Percentiles rank a stretch among this genome's conserved stretches.
Conservation (phyloP, 1,140 invertebrate genomes). For the Augochlora pura region DNA sequence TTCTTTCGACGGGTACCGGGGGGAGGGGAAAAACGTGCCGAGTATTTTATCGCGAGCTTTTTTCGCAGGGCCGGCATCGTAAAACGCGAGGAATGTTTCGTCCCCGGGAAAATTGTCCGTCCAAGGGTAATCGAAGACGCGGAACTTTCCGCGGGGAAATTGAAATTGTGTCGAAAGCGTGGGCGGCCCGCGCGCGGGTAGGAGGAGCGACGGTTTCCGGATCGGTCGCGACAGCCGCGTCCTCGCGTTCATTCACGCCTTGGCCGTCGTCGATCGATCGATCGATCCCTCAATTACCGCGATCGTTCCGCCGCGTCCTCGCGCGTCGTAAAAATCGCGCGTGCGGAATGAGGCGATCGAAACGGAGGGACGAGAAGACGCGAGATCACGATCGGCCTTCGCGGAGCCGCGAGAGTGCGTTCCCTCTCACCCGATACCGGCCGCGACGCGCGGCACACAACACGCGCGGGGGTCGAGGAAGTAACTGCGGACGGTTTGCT, state of each 20-base stretch:
- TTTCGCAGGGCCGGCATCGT: too few relatives aligned
- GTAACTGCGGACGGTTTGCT: not conserved
- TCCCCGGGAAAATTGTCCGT: not conserved
- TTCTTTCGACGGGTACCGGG: too few relatives aligned
- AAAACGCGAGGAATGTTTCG: too few relatives aligned
- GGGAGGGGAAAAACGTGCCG: too few relatives aligned
- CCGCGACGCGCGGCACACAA: too few relatives aligned
- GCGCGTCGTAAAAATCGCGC: slow-evolving; percentile 14
- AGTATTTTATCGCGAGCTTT: too few relatives aligned
- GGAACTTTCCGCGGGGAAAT: slow-evolving; percentile 1
- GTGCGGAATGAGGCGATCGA: slow-evolving; percentile 15
- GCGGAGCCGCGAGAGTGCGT: slow-evolving; percentile 12
- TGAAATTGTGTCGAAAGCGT: not conserved
- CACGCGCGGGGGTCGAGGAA: slow-evolving; percentile 28
- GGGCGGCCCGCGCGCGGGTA: not conserved
- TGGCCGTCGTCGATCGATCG: not conserved
- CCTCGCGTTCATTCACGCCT: not conserved
- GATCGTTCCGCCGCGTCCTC: slow-evolving; percentile 10
- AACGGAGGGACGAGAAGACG: slow-evolving; percentile 13
- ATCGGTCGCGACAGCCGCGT: not conserved
- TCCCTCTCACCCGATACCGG: slow-evolving; percentile 36
- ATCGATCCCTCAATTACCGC: slow-evolving; percentile 3
- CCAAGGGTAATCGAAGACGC: not conserved
- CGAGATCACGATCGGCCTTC: slow-evolving; percentile 42
- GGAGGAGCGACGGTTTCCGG: too few relatives aligned